Evolutionary conservation across 2,888 invertebrate genomes (phyloP).

Genomic region (Podabrus alpinus): DNA sequence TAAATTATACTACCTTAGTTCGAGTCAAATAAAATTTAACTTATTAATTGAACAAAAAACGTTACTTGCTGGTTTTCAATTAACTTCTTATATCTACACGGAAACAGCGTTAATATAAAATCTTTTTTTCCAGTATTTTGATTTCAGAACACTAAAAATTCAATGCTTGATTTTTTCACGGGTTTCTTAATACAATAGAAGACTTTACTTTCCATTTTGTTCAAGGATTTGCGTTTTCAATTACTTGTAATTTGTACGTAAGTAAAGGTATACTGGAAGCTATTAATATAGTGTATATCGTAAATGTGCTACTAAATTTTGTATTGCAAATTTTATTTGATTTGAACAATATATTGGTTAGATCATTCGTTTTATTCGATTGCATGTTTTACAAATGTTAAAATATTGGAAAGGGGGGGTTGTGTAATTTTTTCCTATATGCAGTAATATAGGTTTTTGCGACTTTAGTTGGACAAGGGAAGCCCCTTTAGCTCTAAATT

Average conservation of each 20-base stretch:
- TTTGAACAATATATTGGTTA: no score
- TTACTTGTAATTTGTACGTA: neutral
- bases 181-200: neutral
- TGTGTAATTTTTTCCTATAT: no score
- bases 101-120: neutral
- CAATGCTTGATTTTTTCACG: neutral
- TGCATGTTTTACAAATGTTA: no score
- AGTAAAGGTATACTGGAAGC: neutral
- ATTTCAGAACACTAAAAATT: neutral
- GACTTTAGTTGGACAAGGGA: no score
- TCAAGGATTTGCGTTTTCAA: neutral
- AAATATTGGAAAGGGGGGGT: no score
- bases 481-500: no score
- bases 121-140: neutral
- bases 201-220: neutral
- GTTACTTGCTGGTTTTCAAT: neutral
- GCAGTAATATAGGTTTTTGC: no score
- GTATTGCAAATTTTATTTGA: no score
- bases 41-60: neutral
- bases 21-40: neutral
- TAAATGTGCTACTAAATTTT: neutral
- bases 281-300: neutral
- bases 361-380: no score
- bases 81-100: neutral
- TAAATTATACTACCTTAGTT: neutral